Evolutionary conservation across 2,113 vertebrate genomes (phyloP).

Genomic region (Chlamydotis undulata): DNA sequence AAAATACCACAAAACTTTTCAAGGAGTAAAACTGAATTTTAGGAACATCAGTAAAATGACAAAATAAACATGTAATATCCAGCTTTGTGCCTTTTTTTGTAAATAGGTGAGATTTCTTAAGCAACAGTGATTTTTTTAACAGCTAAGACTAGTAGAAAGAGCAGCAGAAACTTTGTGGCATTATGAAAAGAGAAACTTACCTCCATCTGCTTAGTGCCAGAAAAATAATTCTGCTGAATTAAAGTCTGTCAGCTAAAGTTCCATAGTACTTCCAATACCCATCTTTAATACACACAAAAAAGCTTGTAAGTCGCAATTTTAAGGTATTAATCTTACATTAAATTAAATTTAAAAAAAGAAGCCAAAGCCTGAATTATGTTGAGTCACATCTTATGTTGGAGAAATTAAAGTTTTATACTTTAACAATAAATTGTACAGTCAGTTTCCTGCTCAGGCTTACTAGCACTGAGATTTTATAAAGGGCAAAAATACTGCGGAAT

Average conservation of each 20-base stretch:
- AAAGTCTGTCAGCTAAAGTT: not conserved
- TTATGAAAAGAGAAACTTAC: slow-evolving; percentile 10
- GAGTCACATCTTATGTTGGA: not conserved
- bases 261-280: not conserved
- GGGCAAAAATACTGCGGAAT: not conserved
- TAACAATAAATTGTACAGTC: not conserved
- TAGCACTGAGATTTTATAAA: not conserved
- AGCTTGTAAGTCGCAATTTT: not conserved
- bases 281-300: not conserved
- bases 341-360: not conserved
- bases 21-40: not conserved
- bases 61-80: not conserved
- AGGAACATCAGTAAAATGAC: not conserved
- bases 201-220: not conserved
- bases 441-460: not conserved
- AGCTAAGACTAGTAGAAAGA: not conserved
- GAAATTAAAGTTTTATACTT: not conserved
- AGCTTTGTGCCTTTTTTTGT: not conserved
- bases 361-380: not conserved
- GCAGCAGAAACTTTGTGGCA: not conserved
- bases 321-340: not conserved
- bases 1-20: not conserved
- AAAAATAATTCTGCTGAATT: not conserved
- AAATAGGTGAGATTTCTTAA: not conserved
- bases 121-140: not conserved